Evolutionary conservation across 2,888 invertebrate genomes (phyloP), one percentile per base, ranked within the genome.

Genomic region (Zygaena filipendulae): DNA sequence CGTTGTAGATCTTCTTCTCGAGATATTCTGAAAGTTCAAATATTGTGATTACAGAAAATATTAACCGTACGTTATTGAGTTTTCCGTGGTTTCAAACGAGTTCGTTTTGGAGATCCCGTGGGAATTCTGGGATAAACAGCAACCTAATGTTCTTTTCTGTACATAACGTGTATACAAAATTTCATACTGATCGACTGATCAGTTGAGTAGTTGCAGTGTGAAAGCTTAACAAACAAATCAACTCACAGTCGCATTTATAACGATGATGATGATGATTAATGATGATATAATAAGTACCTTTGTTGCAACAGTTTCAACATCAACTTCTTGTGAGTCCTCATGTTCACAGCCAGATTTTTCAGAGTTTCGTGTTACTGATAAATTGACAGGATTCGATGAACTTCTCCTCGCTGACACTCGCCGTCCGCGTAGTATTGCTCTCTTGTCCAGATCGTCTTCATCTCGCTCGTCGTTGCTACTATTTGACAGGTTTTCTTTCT

Each of bases 321-420:
- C 82, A 18, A 81, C 71, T 42, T 82, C 81, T 36, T 79, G 79
- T 30, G 77, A 77, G 51, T 81, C 81, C 25, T 81, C 81, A 27
- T 75, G 77, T 61, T 82, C 82, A 58, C 83, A 83, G 43, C 84
- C 83, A 30, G 82, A 81, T 43, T 82, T 81, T 43, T 82, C 82
- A 13, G 83, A 80, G 35, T 79, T 80, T 38, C 74, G 74, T 28
- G 83, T 82, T 32, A 87, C 54, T 13, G 88, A 91, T 45, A 92
- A 80, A 69, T 92, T 92, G 26, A 92, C 92, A 19, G 92, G 92
- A 59, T 91, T 91, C 1, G 90, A 87, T 26, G 90, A 91, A 63
- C 86, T 88, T 64, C 87, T 84, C 55, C 87, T 80, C 47, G 87
- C 72, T 27, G 83, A 83, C 19, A 84, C 81, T 32, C 84, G 66